These are phyloP conservation scores for Myopa tessellatipennis DNA, from an alignment of 2,888 invertebrate genomes.

Conservation along the genomic window DNA sequence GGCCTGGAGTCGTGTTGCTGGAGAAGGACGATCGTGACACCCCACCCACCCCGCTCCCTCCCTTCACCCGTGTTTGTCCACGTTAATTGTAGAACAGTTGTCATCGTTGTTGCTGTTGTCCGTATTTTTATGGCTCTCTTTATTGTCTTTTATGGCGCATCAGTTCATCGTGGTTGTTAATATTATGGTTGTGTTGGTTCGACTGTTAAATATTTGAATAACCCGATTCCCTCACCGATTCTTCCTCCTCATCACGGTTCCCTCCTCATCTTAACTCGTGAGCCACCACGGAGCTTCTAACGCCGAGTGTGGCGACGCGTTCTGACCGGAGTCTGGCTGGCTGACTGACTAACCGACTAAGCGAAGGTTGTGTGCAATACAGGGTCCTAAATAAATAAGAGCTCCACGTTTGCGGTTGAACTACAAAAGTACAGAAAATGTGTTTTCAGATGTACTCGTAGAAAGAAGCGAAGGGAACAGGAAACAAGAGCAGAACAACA, in stretches of 20 bases:
- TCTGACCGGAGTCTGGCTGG: not conserved
- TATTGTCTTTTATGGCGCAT: not conserved
- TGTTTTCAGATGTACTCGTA: not conserved
- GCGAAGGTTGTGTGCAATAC: not conserved
- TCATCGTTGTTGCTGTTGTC: conserved; percentile 8
- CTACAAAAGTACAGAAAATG: conserved; percentile 28
- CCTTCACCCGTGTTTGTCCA: conserved; percentile 1
- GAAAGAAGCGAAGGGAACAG: not conserved
- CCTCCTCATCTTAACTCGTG: not conserved
- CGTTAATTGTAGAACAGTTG: conserved; percentile 6
- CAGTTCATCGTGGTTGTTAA: conserved; percentile 8
- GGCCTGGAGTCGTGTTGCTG: not conserved
- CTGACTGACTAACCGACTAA: too few species aligned
- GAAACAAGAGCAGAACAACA: conserved; percentile 8
- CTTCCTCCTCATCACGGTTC: not conserved
- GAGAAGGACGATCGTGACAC: not conserved
- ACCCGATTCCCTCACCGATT: conserved; percentile 11
- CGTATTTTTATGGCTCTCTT: not conserved
- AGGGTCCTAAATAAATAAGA: conserved; percentile 25
- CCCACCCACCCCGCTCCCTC: not conserved
- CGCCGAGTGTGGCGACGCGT: not conserved
- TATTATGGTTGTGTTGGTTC: conserved; percentile 16
- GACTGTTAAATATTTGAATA: conserved; percentile 30
- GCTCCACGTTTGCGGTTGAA: conserved; percentile 10
- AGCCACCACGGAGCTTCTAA: not conserved